Conservation (phyloP, 1,140 invertebrate species). For the Philopotamus ludificatus region DNA sequence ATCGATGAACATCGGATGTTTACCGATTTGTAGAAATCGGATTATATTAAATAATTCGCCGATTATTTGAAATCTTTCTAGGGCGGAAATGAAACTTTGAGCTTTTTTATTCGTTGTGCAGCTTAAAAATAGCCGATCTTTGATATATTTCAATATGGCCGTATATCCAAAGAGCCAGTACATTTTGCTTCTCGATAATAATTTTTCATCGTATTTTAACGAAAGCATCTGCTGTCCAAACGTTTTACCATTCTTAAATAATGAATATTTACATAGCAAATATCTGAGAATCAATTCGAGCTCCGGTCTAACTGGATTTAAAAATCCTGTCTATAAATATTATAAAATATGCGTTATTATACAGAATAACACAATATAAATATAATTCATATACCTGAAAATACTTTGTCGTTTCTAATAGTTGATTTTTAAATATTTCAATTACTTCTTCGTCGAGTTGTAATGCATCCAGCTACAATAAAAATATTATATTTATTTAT, state of each 20-base stretch:
- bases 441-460: constrained; percentile 39
- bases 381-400: constrained; percentile 32
- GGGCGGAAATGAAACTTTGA: constrained; percentile 52
- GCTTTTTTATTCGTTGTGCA: constrained; percentile 54
- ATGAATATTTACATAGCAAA: constrained; percentile 60
- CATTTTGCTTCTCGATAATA: constrained; percentile 54
- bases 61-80: constrained; percentile 58
- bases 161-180: constrained; percentile 58
- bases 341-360: constrained; percentile 1
- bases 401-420: constrained; percentile 36
- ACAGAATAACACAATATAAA: not conserved
- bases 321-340: constrained; percentile 53
- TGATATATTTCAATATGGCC: constrained; percentile 56
- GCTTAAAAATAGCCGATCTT: constrained; percentile 55
- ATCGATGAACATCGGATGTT: constrained; percentile 61
- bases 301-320: constrained; percentile 58
- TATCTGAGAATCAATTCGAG: constrained; percentile 59
- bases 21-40: constrained; percentile 61
- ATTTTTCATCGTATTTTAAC: constrained; percentile 57
- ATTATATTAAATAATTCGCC: constrained; percentile 62
- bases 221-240: constrained; percentile 65
- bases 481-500: constrained; percentile 8
- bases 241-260: constrained; percentile 55
- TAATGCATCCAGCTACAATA: constrained; percentile 35
- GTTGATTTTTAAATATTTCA: constrained; percentile 35